phyloP scores from a whole-genome alignment of 2,888 invertebrate species.

The Poecilobothrus nobilitatus region DNA sequence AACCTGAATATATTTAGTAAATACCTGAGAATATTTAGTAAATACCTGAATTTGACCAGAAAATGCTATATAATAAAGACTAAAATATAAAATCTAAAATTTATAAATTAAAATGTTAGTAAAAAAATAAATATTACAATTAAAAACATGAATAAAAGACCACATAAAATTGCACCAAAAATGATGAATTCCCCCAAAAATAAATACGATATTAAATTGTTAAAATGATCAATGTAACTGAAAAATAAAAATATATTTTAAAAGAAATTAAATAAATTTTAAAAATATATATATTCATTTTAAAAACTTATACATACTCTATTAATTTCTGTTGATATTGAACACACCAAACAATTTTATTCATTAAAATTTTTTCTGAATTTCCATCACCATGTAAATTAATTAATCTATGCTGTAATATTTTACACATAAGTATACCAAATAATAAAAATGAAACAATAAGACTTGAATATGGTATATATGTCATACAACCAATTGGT shows the following conservation, averaged over 20 bases:
- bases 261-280: background rate
- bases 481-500: slow-evolving; percentile 40
- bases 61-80: too few relatives aligned
- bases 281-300: background rate
- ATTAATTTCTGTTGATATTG: slow-evolving; percentile 36
- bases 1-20: too few relatives aligned
- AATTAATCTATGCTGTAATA: slow-evolving; percentile 35
- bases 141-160: slow-evolving; percentile 34
- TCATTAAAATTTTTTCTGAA: slow-evolving; percentile 17
- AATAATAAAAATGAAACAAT: slow-evolving; percentile 40
- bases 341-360: slow-evolving; percentile 33
- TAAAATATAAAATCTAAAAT: too few relatives aligned
- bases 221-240: slow-evolving; percentile 23
- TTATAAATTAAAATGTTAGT: too few relatives aligned
- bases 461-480: slow-evolving; percentile 38
- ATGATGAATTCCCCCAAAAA: slow-evolving; percentile 38
- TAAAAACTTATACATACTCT: slow-evolving; percentile 22
- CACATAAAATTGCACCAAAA: slow-evolving; percentile 37
- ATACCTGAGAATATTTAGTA: too few relatives aligned
- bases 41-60: too few relatives aligned
- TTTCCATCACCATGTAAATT: slow-evolving; percentile 22
- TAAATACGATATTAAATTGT: slow-evolving; percentile 33
- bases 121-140: background rate
- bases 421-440: slow-evolving; percentile 37
- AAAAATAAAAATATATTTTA: background rate